These are phyloP conservation scores for Poeciliopsis gracilis DNA, from an alignment of 2,797 vertebrate genomes.

Conservation along the genomic window DNA sequence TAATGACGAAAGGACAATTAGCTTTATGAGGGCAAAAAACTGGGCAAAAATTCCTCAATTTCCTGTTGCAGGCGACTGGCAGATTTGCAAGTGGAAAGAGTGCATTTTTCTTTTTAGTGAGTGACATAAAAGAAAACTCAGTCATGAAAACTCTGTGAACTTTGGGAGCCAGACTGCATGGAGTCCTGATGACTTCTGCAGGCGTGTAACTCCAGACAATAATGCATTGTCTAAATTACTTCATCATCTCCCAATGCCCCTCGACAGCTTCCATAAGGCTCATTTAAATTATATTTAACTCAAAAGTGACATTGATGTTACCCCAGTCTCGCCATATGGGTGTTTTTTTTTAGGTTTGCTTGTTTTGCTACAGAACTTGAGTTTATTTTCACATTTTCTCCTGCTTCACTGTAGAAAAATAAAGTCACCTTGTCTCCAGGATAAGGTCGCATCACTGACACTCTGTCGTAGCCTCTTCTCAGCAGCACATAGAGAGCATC, in stretches of 20 bases:
- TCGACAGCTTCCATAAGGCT: slow-evolving; percentile 11
- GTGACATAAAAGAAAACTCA: slow-evolving; percentile 59
- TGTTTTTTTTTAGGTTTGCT: background rate
- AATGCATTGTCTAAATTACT: slow-evolving; percentile 31
- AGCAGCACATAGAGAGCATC: slow-evolving; percentile 94
- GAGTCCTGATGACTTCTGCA: slow-evolving; percentile 73
- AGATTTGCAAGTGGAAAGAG: slow-evolving; percentile 58
- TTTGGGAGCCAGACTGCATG: slow-evolving; percentile 40
- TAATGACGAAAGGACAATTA: slow-evolving; percentile 5
- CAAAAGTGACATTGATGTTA: background rate
- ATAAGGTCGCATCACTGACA: slow-evolving; percentile 96
- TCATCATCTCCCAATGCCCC: slow-evolving; percentile 10
- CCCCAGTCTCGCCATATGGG: background rate
- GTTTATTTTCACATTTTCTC: background rate
- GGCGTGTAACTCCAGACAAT: slow-evolving; percentile 58
- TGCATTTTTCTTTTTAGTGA: slow-evolving; percentile 56
- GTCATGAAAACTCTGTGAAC: slow-evolving; percentile 37
- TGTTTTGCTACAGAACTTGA: slow-evolving; percentile 8
- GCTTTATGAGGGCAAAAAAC: slow-evolving; percentile 11
- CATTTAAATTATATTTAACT: slow-evolving; percentile 17
- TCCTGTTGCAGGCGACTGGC: slow-evolving; percentile 24
- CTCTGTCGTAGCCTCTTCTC: slow-evolving; percentile 91
- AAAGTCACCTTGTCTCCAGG: slow-evolving; percentile 93
- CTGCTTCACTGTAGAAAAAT: background rate
- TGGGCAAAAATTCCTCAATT: slow-evolving; percentile 5